phyloP scores from a whole-genome alignment of 2,113 vertebrate genomes.

The Sterna hirundo region DNA sequence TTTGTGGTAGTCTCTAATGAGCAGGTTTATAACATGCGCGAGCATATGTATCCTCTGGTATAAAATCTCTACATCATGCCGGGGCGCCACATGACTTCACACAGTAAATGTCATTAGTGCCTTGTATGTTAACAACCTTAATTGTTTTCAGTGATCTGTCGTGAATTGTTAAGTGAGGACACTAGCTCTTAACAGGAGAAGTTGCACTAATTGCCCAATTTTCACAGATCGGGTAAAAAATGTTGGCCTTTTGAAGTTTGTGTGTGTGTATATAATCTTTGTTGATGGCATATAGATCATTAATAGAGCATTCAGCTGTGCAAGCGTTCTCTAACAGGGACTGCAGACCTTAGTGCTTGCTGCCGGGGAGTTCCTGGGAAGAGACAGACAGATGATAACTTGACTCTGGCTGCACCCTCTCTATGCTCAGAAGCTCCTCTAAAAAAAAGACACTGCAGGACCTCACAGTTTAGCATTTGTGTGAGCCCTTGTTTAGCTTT shows the following conservation, averaged over 20 bases:
- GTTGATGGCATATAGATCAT: neutral
- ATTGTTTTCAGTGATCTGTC: slow-evolving; percentile 37
- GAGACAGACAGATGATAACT: neutral
- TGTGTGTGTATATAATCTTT: neutral
- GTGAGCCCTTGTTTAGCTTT: slow-evolving; percentile 4
- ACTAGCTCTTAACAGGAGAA: neutral
- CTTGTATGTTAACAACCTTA: slow-evolving; percentile 1
- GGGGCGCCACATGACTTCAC: neutral
- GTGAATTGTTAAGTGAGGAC: neutral
- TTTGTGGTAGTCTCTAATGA: slow-evolving; percentile 17
- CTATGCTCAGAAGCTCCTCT: neutral
- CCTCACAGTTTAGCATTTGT: neutral
- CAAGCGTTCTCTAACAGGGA: neutral
- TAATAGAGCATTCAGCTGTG: neutral
- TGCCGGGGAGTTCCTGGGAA: neutral
- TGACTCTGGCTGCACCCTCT: neutral
- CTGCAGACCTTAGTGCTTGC: neutral
- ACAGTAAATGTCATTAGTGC: slow-evolving; percentile 17
- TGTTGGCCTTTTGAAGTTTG: neutral
- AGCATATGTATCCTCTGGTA: neutral
- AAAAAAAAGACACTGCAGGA: neutral
- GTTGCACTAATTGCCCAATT: slow-evolving; percentile 22
- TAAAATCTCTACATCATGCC: neutral
- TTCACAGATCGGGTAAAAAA: slow-evolving; percentile 14
- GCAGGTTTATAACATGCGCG: neutral